Evolutionary conservation across 2,113 vertebrate genomes (phyloP).

Genomic region (Oncorhynchus nerka): DNA sequence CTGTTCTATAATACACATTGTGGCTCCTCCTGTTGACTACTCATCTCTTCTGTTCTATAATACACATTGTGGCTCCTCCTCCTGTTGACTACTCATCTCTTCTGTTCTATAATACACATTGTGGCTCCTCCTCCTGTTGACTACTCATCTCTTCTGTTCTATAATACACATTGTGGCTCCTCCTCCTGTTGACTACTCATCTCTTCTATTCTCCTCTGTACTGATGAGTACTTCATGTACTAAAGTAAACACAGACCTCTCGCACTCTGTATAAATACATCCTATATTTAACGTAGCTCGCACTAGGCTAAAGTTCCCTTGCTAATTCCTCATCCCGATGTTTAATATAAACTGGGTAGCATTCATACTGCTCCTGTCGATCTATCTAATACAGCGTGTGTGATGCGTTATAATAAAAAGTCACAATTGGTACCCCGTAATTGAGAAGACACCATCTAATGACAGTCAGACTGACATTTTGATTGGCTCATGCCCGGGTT

Average conservation of each 20-base stretch:
- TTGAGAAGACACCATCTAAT: too few relatives aligned
- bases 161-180: background rate
- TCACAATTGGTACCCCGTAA: background rate
- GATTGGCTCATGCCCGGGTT: background rate
- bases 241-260: background rate
- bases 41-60: background rate
- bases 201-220: too few relatives aligned
- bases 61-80: background rate
- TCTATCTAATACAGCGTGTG: too few relatives aligned
- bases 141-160: background rate
- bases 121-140: background rate
- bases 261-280: too few relatives aligned
- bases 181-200: background rate
- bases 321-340: too few relatives aligned
- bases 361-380: too few relatives aligned
- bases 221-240: background rate
- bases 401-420: too few relatives aligned
- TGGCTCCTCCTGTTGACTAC: background rate
- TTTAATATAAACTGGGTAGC: too few relatives aligned
- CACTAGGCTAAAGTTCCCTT: too few relatives aligned
- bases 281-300: too few relatives aligned
- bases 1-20: background rate
- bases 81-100: too few relatives aligned
- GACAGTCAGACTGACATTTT: conserved; percentile 3
- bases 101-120: background rate